Percentiles rank a stretch among this genome's conserved stretches.
Evolutionary conservation across 2,888 invertebrate species (phyloP).

Genomic region (Ctena decussata): DNA sequence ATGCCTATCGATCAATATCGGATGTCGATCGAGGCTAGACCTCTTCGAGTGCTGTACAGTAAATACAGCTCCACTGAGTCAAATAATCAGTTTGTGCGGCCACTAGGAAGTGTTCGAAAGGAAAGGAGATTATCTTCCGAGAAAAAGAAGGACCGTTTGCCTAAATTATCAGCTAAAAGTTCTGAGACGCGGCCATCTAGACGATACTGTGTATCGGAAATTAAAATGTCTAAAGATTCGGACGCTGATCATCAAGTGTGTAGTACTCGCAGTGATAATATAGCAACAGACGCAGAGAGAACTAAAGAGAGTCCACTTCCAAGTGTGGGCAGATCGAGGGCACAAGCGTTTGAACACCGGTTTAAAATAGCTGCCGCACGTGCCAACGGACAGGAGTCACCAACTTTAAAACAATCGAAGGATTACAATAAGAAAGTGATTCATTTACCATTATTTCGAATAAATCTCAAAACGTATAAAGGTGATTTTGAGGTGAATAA

Average conservation of each 20-base stretch:
- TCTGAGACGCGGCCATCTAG: background rate
- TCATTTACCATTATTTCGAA: slow-evolving; percentile 62
- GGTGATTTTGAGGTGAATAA: slow-evolving; percentile 56
- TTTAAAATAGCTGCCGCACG: slow-evolving; percentile 60
- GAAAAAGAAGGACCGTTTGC: background rate
- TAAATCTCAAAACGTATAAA: slow-evolving; percentile 56
- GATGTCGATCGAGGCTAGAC: slow-evolving; percentile 61
- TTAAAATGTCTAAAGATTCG: background rate
- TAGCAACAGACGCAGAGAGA: background rate
- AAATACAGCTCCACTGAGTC: slow-evolving; percentile 51
- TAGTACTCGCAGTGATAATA: slow-evolving; percentile 6
- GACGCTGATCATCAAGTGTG: background rate
- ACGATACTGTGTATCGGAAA: background rate
- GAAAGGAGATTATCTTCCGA: slow-evolving; percentile 25
- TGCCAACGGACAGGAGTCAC: slow-evolving; percentile 44
- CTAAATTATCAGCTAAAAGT: background rate
- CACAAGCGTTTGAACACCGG: slow-evolving; percentile 59
- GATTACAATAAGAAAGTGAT: slow-evolving; percentile 55
- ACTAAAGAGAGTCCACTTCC: slow-evolving; percentile 17
- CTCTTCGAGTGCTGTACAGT: slow-evolving; percentile 49
- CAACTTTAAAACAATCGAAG: slow-evolving; percentile 34
- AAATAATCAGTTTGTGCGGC: slow-evolving; percentile 35
- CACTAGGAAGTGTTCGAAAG: slow-evolving; percentile 54
- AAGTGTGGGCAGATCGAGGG: slow-evolving; percentile 32
- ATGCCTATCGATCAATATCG: slow-evolving; percentile 55